Evolutionary conservation across 2,797 vertebrate genomes (phyloP).

Genomic region (Lepus oiostolus): DNA sequence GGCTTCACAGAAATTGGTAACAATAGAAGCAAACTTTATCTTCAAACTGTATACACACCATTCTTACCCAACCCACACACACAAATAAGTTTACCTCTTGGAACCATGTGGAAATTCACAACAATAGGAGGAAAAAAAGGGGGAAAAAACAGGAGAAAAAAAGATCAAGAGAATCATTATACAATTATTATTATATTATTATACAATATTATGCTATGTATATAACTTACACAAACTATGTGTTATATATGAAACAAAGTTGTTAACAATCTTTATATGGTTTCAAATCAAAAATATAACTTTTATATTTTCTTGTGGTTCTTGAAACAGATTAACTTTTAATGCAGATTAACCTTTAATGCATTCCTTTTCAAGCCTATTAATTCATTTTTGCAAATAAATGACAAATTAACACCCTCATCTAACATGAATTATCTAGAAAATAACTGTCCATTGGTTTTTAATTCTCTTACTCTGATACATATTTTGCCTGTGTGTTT

Average conservation of each 20-base stretch:
- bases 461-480: neutral
- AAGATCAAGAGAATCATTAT: neutral
- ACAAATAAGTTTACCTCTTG: constrained; percentile 71
- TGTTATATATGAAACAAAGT: too few species aligned
- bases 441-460: neutral
- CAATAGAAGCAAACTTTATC: constrained; percentile 64
- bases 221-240: too few species aligned
- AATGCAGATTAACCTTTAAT: too few species aligned
- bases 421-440: neutral
- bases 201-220: too few species aligned
- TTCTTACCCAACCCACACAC: neutral
- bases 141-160: too few species aligned
- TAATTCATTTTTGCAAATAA: neutral
- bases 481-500: neutral
- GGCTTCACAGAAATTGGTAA: constrained; percentile 54
- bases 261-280: neutral
- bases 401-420: neutral
- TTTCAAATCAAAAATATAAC: neutral
- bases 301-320: neutral
- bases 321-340: neutral
- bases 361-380: neutral
- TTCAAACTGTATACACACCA: constrained; percentile 56
- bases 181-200: too few species aligned
- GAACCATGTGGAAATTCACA: constrained; percentile 62
- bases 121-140: too few species aligned